phyloP scores from a whole-genome alignment of 1,140 invertebrate genomes.

The Hycleus cichorii region DNA sequence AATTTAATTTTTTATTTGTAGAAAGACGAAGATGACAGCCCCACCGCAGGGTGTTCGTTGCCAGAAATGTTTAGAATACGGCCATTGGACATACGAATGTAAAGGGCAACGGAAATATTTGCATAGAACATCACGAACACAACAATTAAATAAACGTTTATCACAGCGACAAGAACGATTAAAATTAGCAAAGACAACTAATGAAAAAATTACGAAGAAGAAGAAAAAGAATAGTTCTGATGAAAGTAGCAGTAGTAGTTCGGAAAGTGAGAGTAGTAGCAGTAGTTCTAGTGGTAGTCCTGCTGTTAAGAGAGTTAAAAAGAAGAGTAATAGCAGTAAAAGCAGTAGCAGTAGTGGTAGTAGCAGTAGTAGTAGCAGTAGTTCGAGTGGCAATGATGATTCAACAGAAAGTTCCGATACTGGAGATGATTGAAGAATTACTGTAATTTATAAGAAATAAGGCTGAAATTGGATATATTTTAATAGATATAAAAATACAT shows the following conservation, averaged over 20 bases:
- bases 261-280: no score
- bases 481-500: no score
- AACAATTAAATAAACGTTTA: constrained; percentile 67
- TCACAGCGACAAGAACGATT: constrained; percentile 46
- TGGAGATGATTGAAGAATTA: no score
- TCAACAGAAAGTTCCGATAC: not conserved
- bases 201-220: constrained; percentile 7
- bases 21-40: no score
- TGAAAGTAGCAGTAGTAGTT: no score
- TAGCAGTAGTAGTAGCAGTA: not conserved
- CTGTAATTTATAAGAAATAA: no score
- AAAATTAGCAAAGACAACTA: constrained; percentile 24
- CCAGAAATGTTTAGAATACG: constrained; percentile 85
- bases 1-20: no score
- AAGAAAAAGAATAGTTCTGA: not conserved
- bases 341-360: constrained; percentile 5
- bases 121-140: constrained; percentile 71
- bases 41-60: constrained; percentile 60
- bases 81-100: constrained; percentile 91
- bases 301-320: not conserved
- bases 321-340: constrained; percentile 13
- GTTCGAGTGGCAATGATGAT: not conserved
- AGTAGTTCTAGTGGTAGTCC: not conserved
- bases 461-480: no score
- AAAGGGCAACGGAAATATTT: constrained; percentile 84